These are phyloP conservation scores for Phodopus roborovskii DNA, from an alignment of 2,113 vertebrate genomes.

Conservation along the genomic window DNA sequence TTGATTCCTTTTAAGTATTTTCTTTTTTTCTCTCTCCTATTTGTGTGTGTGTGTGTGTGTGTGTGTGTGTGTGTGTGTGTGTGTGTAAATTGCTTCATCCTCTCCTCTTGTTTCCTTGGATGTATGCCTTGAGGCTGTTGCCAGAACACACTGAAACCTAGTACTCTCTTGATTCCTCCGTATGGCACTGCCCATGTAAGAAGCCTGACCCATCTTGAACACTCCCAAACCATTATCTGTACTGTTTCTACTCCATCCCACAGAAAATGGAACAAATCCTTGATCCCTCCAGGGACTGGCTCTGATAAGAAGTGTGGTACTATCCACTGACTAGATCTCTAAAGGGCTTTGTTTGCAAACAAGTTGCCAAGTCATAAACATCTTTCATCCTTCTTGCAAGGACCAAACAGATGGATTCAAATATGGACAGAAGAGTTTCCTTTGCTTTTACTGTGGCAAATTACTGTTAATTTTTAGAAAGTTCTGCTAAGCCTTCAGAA, in stretches of 20 bases:
- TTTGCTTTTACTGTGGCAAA: slow-evolving; percentile 39
- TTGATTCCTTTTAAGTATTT: background rate
- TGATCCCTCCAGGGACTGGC: background rate
- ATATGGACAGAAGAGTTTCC: background rate
- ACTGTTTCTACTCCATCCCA: background rate
- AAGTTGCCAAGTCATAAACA: background rate
- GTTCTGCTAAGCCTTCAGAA: slow-evolving; percentile 4
- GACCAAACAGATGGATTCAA: background rate
- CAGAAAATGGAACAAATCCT: background rate
- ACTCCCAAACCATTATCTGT: slow-evolving; percentile 22
- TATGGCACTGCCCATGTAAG: background rate
- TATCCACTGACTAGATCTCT: background rate
- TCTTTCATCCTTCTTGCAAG: background rate
- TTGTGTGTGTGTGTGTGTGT: too few relatives aligned
- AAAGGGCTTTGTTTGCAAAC: background rate
- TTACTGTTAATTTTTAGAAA: background rate
- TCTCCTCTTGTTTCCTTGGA: background rate
- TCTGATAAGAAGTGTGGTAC: background rate
- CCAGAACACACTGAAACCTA: background rate
- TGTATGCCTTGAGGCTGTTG: background rate
- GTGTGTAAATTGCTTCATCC: slow-evolving; percentile 15
- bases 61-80: too few relatives aligned
- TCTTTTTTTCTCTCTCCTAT: background rate
- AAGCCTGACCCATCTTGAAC: background rate
- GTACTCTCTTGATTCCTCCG: background rate